Base-by-base conservation (phyloP, 2,797 vertebrate genomes). In the Neopelma chrysocephalum region DNA sequence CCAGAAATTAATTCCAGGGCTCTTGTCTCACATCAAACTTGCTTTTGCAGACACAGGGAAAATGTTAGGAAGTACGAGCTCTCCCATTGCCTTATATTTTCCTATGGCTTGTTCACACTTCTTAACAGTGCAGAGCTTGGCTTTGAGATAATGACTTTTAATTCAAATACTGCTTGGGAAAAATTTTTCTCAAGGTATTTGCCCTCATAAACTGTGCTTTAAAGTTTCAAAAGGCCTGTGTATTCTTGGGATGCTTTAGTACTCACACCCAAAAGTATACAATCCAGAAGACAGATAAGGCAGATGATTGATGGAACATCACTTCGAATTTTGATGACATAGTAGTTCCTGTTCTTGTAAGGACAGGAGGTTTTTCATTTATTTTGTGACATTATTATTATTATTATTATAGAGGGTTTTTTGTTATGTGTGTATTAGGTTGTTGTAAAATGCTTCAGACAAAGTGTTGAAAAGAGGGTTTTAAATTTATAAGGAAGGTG, bases 241-340 rank as follows among this genome's bases (percentile, higher is more conserved):
- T 84, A 66, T 89, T 92, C 62, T 66, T 62, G 38, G 29, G n/a
- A 89, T 95, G 58, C 48, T 70, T 92, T 81, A 48, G 62, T 48
- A 38, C 29, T 91, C 87, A 84, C 83, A 42, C 93, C 90, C 87
- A 72, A 70, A 91, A 88, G 54, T 48, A 65, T 38, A 76, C 73
- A 75, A 5, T 40, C n/a, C 70, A 76, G 54, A 76, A 43, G 84
- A 25, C 14, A 89, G 93, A 92, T 95, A 91, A 96, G 61, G 60
- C 29, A 60, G 82, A 4, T 75, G 87, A 88, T 61, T 78, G 79
- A 89, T 96, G 53, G 45, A 10, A 23, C 2, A 40, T 82, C 61
- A 18, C 69, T 89, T 71, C 19, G 29, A 32, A 17, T 78, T 87
- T 81, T 72, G 50, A 81, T 75, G 57, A 43, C 40, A 45, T 36